These are phyloP conservation scores for Steinernema feltiae DNA, from an alignment of 1,140 invertebrate species.

Conservation along the genomic window DNA sequence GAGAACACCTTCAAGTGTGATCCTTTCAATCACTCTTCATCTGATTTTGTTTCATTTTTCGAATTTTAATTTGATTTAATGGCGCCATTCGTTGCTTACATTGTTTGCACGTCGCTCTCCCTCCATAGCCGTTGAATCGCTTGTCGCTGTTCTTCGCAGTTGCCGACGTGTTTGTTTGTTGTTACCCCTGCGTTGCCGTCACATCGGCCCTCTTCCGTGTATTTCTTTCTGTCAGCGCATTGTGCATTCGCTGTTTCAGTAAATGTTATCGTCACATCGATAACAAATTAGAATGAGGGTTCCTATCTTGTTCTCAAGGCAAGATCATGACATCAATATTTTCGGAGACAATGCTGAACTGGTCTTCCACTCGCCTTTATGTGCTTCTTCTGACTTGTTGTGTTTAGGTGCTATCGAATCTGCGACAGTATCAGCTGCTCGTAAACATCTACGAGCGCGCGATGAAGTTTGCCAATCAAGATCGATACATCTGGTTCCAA, in stretches of 20 bases:
- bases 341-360: slow-evolving; percentile 1
- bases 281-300: not conserved
- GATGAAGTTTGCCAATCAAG: slow-evolving; percentile 39
- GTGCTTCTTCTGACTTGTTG: not conserved
- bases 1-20: not conserved
- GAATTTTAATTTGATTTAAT: not conserved
- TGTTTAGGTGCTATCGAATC: slow-evolving; percentile 31
- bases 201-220: not conserved
- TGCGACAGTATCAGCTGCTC: slow-evolving; percentile 36
- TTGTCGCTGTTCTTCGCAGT: not conserved
- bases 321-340: slow-evolving; percentile 5
- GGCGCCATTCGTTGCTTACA: not conserved
- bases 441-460: slow-evolving; percentile 32
- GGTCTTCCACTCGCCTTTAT: not conserved
- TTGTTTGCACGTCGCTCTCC: not conserved
- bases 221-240: not conserved
- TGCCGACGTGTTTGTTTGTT: not conserved
- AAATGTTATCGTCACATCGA: not conserved
- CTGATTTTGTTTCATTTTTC: not conserved
- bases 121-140: not conserved
- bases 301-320: not conserved
- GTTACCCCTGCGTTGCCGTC: not conserved
- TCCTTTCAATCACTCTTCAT: too few relatives aligned
- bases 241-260: not conserved
- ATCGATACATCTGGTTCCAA: slow-evolving; percentile 37